phyloP scores from a whole-genome alignment of 2,113 vertebrate genomes.

The Psophia crepitans region DNA sequence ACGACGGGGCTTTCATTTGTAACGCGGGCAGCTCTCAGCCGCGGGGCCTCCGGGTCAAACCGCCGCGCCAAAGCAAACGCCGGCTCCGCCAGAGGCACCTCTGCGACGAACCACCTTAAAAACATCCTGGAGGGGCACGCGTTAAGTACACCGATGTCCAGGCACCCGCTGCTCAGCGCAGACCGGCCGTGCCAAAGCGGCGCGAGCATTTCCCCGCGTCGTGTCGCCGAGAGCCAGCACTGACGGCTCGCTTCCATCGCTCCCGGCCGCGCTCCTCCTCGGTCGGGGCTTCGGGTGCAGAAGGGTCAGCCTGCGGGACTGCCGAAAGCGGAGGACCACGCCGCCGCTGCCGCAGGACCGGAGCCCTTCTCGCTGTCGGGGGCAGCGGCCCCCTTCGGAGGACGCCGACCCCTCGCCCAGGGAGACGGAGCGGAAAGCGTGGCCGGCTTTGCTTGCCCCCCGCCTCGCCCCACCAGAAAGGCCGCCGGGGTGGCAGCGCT shows the following conservation, averaged over 20 bases:
- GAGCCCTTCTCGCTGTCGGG: not conserved
- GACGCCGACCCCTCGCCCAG: no score
- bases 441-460: not conserved
- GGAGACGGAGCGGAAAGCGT: not conserved
- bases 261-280: not conserved
- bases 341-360: fast-evolving
- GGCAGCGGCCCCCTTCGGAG: not conserved
- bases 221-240: fast-evolving
- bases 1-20: not conserved
- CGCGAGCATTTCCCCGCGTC: not conserved
- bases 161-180: not conserved
- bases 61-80: not conserved
- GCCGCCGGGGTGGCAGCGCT: slow-evolving; percentile 50
- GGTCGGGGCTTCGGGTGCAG: not conserved
- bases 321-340: fast-evolving
- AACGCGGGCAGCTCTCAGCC: not conserved
- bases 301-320: not conserved
- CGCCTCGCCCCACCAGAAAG: not conserved
- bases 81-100: not conserved
- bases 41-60: not conserved
- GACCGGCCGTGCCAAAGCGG: not conserved
- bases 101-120: not conserved
- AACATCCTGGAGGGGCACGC: not conserved
- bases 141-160: not conserved
- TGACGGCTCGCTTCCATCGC: not conserved